phyloP scores from a whole-genome alignment of 2,113 vertebrate genomes.

The Chunga burmeisteri region DNA sequence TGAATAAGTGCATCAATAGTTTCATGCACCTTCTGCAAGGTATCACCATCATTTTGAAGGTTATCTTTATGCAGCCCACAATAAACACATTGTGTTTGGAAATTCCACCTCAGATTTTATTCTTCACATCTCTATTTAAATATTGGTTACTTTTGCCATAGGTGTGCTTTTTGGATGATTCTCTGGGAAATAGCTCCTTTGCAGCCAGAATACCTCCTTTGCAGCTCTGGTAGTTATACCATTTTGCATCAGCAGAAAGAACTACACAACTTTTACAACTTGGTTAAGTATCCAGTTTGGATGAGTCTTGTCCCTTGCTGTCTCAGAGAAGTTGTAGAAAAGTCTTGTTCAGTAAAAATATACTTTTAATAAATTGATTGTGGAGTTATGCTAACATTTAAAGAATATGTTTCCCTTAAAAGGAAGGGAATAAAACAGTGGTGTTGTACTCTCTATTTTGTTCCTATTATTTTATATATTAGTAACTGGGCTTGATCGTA shows the following conservation, averaged over 20 bases:
- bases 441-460: neutral
- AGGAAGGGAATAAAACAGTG: neutral
- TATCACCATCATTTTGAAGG: neutral
- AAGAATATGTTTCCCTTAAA: neutral
- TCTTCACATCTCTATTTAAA: neutral
- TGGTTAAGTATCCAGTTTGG: neutral
- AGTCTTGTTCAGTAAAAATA: neutral
- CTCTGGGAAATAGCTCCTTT: neutral
- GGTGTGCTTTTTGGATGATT: neutral
- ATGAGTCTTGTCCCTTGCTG: neutral
- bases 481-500: neutral
- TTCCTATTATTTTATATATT: neutral
- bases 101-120: neutral
- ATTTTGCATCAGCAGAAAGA: neutral
- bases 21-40: neutral
- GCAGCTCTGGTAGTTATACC: neutral
- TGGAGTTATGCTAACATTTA: neutral
- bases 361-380: neutral
- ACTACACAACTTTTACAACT: neutral
- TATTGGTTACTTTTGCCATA: neutral
- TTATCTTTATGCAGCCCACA: neutral
- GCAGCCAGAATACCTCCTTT: neutral
- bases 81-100: neutral
- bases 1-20: neutral
- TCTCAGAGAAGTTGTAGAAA: neutral